Percentiles rank a stretch among this genome's conserved stretches.
phyloP scores from a whole-genome alignment of 2,797 vertebrate species.

The Coregonus sp. region DNA sequence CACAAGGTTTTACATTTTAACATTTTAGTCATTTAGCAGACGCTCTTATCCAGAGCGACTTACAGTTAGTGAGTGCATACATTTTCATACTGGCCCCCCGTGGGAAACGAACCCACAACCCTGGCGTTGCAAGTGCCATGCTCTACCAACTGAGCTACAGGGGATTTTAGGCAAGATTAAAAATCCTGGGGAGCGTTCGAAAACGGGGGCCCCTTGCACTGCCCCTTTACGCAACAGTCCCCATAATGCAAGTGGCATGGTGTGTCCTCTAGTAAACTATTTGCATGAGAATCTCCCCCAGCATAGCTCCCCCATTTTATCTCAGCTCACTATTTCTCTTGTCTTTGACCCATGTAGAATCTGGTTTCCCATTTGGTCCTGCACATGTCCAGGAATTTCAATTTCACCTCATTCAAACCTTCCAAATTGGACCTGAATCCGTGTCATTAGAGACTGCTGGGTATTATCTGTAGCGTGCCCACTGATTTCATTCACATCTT shows the following conservation, averaged over 20 bases:
- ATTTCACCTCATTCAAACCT: slow-evolving; percentile 63
- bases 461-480: slow-evolving; percentile 46
- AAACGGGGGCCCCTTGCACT: slow-evolving; percentile 59
- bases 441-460: slow-evolving; percentile 65
- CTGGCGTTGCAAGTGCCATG: too few species aligned
- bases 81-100: too few species aligned
- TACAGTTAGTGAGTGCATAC: too few species aligned
- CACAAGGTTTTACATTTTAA: slow-evolving; percentile 28
- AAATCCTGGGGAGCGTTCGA: slow-evolving; percentile 53
- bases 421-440: slow-evolving; percentile 71
- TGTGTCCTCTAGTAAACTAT: slow-evolving; percentile 75
- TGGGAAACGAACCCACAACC: too few species aligned
- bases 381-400: slow-evolving; percentile 70
- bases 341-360: slow-evolving; percentile 77
- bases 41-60: too few species aligned
- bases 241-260: slow-evolving; percentile 79
- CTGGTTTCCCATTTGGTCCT: slow-evolving; percentile 73
- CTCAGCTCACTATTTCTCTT: slow-evolving; percentile 70
- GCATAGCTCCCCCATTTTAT: slow-evolving; percentile 46
- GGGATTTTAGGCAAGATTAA: slow-evolving; percentile 31
- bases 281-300: slow-evolving; percentile 71
- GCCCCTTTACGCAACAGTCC: slow-evolving; percentile 75
- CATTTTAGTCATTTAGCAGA: too few species aligned
- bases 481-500: slow-evolving; percentile 63
- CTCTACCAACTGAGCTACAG: too few species aligned